Evolutionary conservation across 2,797 vertebrate genomes (phyloP), one percentile per base, ranked within the genome.

Genomic region (Microctenopoma steveboyesi): DNA sequence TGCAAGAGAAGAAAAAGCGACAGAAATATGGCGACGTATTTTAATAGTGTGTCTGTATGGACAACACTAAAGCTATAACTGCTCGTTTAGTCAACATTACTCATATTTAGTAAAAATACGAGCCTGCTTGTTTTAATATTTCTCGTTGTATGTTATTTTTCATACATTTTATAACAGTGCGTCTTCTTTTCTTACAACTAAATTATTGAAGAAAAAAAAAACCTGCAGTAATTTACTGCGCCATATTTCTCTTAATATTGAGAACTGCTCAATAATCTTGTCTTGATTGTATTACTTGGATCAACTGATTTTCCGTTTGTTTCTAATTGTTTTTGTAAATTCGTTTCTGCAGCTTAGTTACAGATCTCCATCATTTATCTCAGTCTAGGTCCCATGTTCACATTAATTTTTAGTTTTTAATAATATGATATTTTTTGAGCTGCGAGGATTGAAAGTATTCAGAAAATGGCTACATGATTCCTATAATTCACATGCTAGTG

Each of bases 401-500:
- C 8, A 40, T 67, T 55, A 39, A 55, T 69, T 50, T 47, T 22
- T 22, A 22, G 22, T 22, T 22, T 22, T 22, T 22, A 22, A 22
- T 22, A 22, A 22, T 22, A 4, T 35, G 18, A 13, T 13, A 45
- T 43, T 46, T 15, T 42, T 9, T 37, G 14, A 50, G 37, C 9
- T 39, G 48, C 42, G 27, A 22, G 18, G 22, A 8, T 14, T 69
- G 2, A 16, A 15, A 54, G 5, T 58, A 35, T 28, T 66, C 3
- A 49, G 30, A 55, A 43, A 48, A 39, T 11, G 15, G 5, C 22
- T 14, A 6, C 10, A 27, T 8, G 43, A 8, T 65, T 16, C 48
- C 6, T n/a, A 45, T 55, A 58, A 52, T 48, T 64, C 2, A 16
- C 27, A 39, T 63, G 62, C 54, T 14, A 47, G 37, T 45, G 30